phyloP scores from a whole-genome alignment of 2,113 vertebrate genomes.

The Odontophorus gujanensis region DNA sequence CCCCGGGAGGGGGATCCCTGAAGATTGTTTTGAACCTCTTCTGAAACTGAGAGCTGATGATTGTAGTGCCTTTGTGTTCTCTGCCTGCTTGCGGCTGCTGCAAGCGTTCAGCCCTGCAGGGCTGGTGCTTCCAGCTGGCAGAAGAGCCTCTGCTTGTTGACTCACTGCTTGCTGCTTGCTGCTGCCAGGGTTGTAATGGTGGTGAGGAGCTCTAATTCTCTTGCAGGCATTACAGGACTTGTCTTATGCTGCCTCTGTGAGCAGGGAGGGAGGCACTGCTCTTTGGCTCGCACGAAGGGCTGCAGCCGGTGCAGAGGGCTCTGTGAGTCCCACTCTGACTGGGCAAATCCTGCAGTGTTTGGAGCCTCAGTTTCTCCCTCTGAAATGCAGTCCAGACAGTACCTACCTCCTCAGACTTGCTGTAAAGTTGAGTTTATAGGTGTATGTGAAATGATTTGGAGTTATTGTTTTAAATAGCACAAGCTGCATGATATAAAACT shows the following conservation, averaged over 20 bases:
- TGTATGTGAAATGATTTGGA: background rate
- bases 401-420: background rate
- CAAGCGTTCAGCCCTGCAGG: background rate
- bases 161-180: conserved; percentile 6
- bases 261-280: background rate
- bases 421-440: background rate
- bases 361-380: background rate
- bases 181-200: background rate
- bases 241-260: fast-evolving
- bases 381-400: background rate
- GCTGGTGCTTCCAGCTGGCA: background rate
- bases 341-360: background rate
- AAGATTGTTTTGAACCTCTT: conserved; percentile 33
- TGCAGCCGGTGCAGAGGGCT: background rate
- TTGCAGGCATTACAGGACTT: background rate
- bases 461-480: background rate
- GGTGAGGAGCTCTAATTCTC: background rate
- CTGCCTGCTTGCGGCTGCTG: background rate
- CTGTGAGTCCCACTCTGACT: background rate
- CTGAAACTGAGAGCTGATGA: conserved; percentile 26
- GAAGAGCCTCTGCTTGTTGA: background rate
- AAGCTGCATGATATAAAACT: background rate
- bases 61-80: background rate
- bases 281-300: background rate
- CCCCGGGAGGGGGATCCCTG: background rate